Evolutionary conservation across 2,797 vertebrate species (phyloP).

Genomic region (Hippopotamyrus pictus): DNA sequence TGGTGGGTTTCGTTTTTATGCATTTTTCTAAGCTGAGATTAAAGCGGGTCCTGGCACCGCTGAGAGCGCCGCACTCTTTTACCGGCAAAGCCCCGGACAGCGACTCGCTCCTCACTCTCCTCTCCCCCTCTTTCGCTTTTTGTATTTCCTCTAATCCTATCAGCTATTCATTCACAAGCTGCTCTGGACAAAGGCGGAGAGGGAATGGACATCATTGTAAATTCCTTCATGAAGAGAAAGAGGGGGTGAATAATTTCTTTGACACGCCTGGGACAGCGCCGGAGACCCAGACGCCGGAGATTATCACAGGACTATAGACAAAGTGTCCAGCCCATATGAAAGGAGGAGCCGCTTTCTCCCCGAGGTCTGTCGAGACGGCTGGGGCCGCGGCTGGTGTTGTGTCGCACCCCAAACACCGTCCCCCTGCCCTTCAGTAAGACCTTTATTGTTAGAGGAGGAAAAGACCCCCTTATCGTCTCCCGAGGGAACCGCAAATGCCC

Average conservation of each 20-base stretch:
- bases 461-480: conserved; percentile 40
- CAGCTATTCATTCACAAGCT: conserved; percentile 50
- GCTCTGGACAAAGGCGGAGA: conserved; percentile 38
- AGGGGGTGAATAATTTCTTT: conserved; percentile 51
- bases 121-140: background rate
- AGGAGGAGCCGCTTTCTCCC: conserved; percentile 39
- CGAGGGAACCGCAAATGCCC: conserved; percentile 30
- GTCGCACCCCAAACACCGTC: conserved; percentile 10
- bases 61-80: conserved; percentile 20
- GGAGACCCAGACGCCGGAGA: conserved; percentile 39
- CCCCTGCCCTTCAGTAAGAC: conserved; percentile 9
- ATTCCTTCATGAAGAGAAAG: conserved; percentile 48
- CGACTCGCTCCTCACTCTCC: conserved; percentile 21
- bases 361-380: conserved; percentile 17
- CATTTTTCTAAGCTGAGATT: conserved; percentile 29
- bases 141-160: conserved; percentile 43
- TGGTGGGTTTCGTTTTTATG: conserved; percentile 24
- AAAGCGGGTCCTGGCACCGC: conserved; percentile 28
- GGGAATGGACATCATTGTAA: conserved; percentile 41
- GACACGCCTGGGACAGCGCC: conserved; percentile 38
- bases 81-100: background rate
- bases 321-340: background rate
- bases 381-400: background rate
- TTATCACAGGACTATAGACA: conserved; percentile 34
- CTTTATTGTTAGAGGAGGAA: conserved; percentile 32